Evolutionary conservation across 2,797 vertebrate species (phyloP).

Genomic region (Enteromius trimaculatus): DNA sequence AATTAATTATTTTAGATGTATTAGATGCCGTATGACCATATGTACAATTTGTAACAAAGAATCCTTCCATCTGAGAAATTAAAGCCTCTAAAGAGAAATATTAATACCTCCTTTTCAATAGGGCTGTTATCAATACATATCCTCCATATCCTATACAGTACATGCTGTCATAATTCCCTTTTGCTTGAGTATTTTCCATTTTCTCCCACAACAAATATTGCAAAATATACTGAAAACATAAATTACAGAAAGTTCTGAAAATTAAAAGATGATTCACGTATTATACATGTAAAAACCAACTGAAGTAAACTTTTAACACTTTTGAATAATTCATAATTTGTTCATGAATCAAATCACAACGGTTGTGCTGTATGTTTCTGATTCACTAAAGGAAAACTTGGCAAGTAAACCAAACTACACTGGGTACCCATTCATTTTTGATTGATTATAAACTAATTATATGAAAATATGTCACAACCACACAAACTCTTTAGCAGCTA

Average conservation of each 20-base stretch:
- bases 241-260: not conserved
- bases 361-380: not conserved
- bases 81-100: not conserved
- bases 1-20: constrained; percentile 16
- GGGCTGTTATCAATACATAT: not conserved
- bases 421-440: not conserved
- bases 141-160: too few species aligned
- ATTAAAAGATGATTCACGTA: not conserved
- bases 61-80: constrained; percentile 1
- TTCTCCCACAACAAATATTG: not conserved
- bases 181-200: not conserved
- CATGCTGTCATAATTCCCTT: not conserved
- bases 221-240: not conserved
- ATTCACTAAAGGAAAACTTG: not conserved
- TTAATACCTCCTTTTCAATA: not conserved
- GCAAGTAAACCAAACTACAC: not conserved
- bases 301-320: not conserved
- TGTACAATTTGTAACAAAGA: not conserved
- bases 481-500: too few species aligned
- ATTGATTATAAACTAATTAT: not conserved
- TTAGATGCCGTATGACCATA: not conserved
- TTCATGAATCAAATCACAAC: not conserved
- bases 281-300: not conserved
- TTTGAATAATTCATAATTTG: not conserved
- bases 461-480: too few species aligned